Conservation (phyloP, 2,888 invertebrate genomes). For the Atrina japonica region DNA sequence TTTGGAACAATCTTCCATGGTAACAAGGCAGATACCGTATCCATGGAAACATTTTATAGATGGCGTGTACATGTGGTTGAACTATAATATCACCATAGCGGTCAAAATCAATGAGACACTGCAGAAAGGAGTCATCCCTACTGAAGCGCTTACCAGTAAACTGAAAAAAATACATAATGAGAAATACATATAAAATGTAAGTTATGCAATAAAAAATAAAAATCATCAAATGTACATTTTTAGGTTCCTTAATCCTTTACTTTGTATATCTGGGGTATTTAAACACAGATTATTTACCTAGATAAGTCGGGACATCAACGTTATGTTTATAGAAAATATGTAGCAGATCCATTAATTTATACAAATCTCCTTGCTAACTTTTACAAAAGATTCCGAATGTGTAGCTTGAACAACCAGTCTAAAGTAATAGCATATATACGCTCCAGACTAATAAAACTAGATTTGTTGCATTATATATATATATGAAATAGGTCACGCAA, state of each 20-base stretch:
- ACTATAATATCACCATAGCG: slow-evolving; percentile 55
- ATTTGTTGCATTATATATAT: no score
- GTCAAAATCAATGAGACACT: slow-evolving; percentile 51
- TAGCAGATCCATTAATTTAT: no score
- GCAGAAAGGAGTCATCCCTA: slow-evolving; percentile 42
- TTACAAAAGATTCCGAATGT: no score
- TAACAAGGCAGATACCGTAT: slow-evolving; percentile 55
- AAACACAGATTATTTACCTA: no score
- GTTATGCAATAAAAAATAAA: background rate
- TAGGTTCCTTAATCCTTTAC: background rate
- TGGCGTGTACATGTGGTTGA: slow-evolving; percentile 51
- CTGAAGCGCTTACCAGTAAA: slow-evolving; percentile 47
- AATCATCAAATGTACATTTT: slow-evolving; percentile 7
- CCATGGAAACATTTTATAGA: slow-evolving; percentile 55
- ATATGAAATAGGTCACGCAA: no score
- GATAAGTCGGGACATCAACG: no score
- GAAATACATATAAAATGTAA: background rate
- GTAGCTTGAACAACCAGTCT: no score
- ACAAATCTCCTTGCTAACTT: no score
- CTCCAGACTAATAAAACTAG: no score
- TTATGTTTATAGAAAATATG: no score
- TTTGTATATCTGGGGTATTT: background rate
- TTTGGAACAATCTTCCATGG: slow-evolving; percentile 52
- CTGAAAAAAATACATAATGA: slow-evolving; percentile 30
- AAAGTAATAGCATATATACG: no score